phyloP scores from a whole-genome alignment of 2,888 invertebrate genomes.

The Tiphia femorata region DNA sequence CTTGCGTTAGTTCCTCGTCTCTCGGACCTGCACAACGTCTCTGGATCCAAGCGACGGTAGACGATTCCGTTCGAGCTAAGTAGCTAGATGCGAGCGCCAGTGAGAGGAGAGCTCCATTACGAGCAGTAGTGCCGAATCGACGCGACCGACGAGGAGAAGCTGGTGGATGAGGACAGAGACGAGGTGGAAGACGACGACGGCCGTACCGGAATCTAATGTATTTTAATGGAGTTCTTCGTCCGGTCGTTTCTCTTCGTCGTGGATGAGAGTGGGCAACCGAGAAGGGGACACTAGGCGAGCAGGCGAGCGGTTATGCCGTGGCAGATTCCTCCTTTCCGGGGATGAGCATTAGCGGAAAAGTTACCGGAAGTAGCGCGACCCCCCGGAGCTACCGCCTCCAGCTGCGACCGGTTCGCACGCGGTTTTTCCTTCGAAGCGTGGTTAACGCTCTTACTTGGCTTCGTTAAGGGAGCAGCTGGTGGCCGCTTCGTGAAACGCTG shows the following conservation, averaged over 20 bases:
- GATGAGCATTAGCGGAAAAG: conserved; percentile 57
- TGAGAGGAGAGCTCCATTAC: conserved; percentile 32
- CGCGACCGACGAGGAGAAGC: too few species aligned
- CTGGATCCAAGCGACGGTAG: too few species aligned
- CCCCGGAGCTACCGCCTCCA: conserved; percentile 27
- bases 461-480: conserved; percentile 42
- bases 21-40: too few species aligned
- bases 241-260: conserved; percentile 40
- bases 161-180: too few species aligned
- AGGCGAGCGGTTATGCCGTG: too few species aligned
- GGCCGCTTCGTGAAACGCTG: conserved; percentile 22
- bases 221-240: conserved; percentile 51
- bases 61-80: too few species aligned
- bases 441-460: conserved; percentile 56
- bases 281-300: too few species aligned
- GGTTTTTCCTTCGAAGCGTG: conserved; percentile 43
- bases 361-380: conserved; percentile 51
- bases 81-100: conserved; percentile 14
- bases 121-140: conserved; percentile 31
- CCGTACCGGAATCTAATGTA: conserved; percentile 46
- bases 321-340: conserved; percentile 27
- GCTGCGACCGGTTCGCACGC: conserved; percentile 44
- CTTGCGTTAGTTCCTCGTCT: too few species aligned
- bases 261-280: conserved; percentile 11
- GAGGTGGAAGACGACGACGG: too few species aligned